phyloP scores from a whole-genome alignment of 2,888 invertebrate species.

The Pyralis farinalis region DNA sequence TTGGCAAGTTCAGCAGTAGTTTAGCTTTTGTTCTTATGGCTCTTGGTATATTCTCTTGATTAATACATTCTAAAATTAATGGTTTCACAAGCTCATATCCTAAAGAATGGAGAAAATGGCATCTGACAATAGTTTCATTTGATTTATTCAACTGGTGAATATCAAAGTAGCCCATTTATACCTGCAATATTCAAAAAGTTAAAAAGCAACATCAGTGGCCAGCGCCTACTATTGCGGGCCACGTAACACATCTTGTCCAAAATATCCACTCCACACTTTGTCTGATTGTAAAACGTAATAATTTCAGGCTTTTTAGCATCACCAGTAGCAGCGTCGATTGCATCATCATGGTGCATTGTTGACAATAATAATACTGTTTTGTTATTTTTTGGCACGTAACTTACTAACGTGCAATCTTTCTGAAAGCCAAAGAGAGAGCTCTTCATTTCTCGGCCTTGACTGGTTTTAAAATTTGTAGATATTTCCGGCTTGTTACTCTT shows the following conservation, averaged over 20 bases:
- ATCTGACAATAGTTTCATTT: neutral
- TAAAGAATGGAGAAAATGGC: neutral
- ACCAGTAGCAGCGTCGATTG: conserved; percentile 14
- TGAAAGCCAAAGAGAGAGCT: too few relatives aligned
- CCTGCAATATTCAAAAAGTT: too few relatives aligned
- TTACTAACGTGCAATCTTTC: conserved; percentile 13
- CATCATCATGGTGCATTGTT: conserved; percentile 15
- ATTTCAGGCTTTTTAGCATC: conserved; percentile 15
- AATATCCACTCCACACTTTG: too few relatives aligned
- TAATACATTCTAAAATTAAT: conserved; percentile 1
- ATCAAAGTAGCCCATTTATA: neutral
- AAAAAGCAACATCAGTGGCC: too few relatives aligned
- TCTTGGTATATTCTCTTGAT: conserved; percentile 1
- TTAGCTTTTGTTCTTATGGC: conserved; percentile 2
- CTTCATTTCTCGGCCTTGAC: too few relatives aligned
- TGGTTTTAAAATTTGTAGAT: too few relatives aligned
- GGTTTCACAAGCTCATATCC: conserved; percentile 1
- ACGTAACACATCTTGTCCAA: too few relatives aligned
- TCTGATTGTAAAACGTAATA: neutral
- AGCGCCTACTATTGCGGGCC: too few relatives aligned
- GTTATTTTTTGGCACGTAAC: conserved; percentile 15
- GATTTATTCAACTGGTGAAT: neutral
- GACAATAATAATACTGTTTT: conserved; percentile 14
- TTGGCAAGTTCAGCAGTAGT: too few relatives aligned
- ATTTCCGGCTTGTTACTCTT: neutral